Conservation (phyloP, 2,888 invertebrate genomes). For the Philhelius pedissequus region DNA sequence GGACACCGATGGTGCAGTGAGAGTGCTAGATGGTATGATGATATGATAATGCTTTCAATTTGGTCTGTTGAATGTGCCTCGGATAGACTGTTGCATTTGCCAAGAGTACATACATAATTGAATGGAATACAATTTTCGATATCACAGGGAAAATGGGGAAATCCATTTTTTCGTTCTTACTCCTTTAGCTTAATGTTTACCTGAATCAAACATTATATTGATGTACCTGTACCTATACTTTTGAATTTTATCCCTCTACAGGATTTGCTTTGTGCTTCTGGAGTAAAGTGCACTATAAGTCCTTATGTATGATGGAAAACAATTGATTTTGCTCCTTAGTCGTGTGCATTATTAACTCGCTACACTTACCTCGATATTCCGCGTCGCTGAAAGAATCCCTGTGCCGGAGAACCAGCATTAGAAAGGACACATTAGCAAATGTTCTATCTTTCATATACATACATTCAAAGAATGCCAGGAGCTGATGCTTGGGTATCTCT, state of each 20-base stretch:
- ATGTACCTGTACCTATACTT: neutral
- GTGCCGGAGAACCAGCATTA: neutral
- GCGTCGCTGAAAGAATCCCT: neutral
- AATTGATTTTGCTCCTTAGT: slow-evolving; percentile 55
- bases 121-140: slow-evolving; percentile 25
- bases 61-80: slow-evolving; percentile 22
- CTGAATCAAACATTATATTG: neutral
- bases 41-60: slow-evolving; percentile 15
- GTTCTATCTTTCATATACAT: neutral
- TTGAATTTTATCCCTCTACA: slow-evolving; percentile 1
- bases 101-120: slow-evolving; percentile 9
- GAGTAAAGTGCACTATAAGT: slow-evolving; percentile 55
- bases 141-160: neutral
- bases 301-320: slow-evolving; percentile 51
- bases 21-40: neutral
- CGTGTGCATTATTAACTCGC: slow-evolving; percentile 60
- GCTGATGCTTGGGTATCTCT: neutral
- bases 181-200: slow-evolving; percentile 13
- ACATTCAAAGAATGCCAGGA: neutral
- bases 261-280: slow-evolving; percentile 8
- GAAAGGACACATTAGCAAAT: neutral
- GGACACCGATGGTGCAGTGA: neutral
- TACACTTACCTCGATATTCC: slow-evolving; percentile 35
- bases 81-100: slow-evolving; percentile 1
- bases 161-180: neutral